Evolutionary conservation across 2,888 invertebrate genomes (phyloP), one percentile per base, ranked within the genome.

Genomic region (Sicus ferrugineus): DNA sequence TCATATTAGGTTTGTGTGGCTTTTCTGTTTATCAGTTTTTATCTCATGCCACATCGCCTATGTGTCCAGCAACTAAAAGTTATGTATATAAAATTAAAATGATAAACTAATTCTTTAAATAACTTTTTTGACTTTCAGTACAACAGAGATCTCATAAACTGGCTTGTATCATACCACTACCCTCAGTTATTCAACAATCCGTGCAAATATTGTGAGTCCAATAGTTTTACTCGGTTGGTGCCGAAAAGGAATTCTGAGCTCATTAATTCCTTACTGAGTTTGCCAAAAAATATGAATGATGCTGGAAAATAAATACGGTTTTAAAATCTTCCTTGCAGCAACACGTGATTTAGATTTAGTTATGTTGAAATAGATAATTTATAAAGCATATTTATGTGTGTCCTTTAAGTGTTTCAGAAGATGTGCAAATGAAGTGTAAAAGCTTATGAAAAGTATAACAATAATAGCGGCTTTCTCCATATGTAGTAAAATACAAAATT

Each of bases 231-330:
- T 6, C 74, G 74, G 30, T 76, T 78, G 26, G 75, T 83, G 77
- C 87, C 87, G 73, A 92, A 92, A 77, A 86, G 92, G 5, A 92
- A 92, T 77, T 91, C 91, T 0, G 92, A 92, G 78, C 84, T 91
- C 7, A 92, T 91, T 75, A 92, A 91, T 80, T 90, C 92, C 0
- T 86, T 93, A n/a, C 85, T 93, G 48, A 89, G 90, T n/a, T 83
- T 93, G 62, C 93, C 93, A 9, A 91, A 91, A 78, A 90, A 89
- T 72, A 89, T 93, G 88, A 90, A 90, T 77, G 90, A 91, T 69
- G 92, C 91, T 52, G 93, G 93, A 65, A 90, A 90, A 83, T 89
- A 85, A 84, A 46, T 21, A 19, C 30, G n/a, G n/a, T n/a, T n/a
- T n/a, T n/a, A n/a, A n/a, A n/a, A n/a, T n/a, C n/a, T n/a, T n/a